Evolutionary conservation across 2,888 invertebrate species (phyloP).

Genomic region (Mythimna pallens): DNA sequence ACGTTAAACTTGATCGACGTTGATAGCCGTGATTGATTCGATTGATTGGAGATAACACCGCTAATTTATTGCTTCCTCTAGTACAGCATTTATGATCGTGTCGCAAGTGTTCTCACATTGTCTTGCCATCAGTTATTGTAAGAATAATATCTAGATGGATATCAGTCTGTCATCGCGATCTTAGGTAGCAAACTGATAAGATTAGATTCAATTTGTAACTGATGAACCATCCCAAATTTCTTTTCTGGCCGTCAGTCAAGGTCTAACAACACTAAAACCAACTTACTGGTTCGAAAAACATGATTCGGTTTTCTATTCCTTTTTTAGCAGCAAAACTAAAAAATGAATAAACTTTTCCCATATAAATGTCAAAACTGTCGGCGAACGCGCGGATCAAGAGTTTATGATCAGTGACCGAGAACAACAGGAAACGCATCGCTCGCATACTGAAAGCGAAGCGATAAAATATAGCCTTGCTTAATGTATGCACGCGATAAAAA

Average conservation of each 20-base stretch:
- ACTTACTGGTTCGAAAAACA: not conserved
- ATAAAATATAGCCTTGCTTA: constrained; percentile 12
- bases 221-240: not conserved
- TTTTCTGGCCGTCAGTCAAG: not conserved
- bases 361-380: constrained; percentile 11
- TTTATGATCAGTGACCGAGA: constrained; percentile 31
- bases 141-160: not conserved
- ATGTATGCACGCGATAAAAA: constrained; percentile 47
- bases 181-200: not conserved
- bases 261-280: not conserved
- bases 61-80: constrained; percentile 54
- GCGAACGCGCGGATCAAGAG: constrained; percentile 4
- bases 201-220: not conserved
- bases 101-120: constrained; percentile 17
- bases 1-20: constrained; percentile 31
- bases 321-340: not conserved
- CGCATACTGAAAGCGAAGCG: constrained; percentile 1
- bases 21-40: constrained; percentile 46
- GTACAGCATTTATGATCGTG: constrained; percentile 8
- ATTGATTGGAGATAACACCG: constrained; percentile 46
- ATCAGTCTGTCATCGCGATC: too few relatives aligned
- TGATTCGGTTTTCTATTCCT: not conserved
- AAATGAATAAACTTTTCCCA: constrained; percentile 11
- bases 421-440: constrained; percentile 38
- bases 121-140: not conserved